phyloP scores from a whole-genome alignment of 2,797 vertebrate species.

The Parambassis ranga region DNA sequence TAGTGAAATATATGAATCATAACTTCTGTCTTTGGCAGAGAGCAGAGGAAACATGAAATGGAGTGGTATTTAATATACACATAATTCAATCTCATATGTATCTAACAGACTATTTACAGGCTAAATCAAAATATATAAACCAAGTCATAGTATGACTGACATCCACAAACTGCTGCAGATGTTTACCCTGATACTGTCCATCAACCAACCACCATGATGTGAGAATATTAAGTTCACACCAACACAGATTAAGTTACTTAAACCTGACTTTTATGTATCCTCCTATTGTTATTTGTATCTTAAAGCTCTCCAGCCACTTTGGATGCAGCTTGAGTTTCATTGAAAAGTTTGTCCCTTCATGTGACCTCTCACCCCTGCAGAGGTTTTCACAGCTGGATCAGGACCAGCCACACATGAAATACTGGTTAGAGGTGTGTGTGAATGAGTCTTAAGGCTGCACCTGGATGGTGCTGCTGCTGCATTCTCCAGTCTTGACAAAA shows the following conservation, averaged over 20 bases:
- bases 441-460: neutral
- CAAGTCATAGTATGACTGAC: too few relatives aligned
- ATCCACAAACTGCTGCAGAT: too few relatives aligned
- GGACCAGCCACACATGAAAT: neutral
- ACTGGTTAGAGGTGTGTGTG: constrained; percentile 9
- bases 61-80: too few relatives aligned
- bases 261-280: neutral
- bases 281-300: neutral
- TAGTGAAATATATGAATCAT: constrained; percentile 21
- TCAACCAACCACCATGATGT: too few relatives aligned
- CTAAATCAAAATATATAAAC: too few relatives aligned
- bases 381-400: neutral
- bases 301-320: neutral
- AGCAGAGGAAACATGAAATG: too few relatives aligned
- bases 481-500: neutral
- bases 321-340: constrained; percentile 12
- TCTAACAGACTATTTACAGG: too few relatives aligned
- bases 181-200: too few relatives aligned
- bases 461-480: neutral
- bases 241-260: neutral
- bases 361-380: constrained; percentile 8
- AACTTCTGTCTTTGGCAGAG: too few relatives aligned
- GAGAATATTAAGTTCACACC: too few relatives aligned
- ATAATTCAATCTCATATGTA: too few relatives aligned
- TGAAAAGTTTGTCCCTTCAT: constrained; percentile 10